Evolutionary conservation across 2,888 invertebrate species (phyloP).

Genomic region (Psylliodes chrysocephalus): DNA sequence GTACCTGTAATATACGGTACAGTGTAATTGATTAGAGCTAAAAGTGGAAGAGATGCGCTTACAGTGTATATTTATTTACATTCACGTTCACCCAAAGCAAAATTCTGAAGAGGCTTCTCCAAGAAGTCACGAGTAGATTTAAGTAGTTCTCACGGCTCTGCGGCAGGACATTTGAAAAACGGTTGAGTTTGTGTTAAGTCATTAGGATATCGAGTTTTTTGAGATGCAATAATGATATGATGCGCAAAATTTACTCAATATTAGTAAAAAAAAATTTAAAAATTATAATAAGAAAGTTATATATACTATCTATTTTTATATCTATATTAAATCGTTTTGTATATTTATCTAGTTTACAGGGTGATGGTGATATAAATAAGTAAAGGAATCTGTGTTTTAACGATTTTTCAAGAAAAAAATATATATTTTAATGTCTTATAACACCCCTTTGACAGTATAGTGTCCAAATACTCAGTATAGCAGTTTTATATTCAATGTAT

Average conservation of each 20-base stretch:
- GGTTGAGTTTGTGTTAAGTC: conserved; percentile 40
- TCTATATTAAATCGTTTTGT: no score
- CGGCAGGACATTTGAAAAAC: conserved; percentile 32
- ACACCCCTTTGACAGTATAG: no score
- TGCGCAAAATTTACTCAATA: conserved; percentile 8
- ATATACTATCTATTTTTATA: no score
- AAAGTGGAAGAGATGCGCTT: conserved; percentile 33
- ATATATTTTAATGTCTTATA: no score
- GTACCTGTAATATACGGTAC: conserved; percentile 10
- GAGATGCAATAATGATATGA: conserved; percentile 9
- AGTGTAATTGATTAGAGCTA: conserved; percentile 35
- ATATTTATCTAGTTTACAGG: no score
- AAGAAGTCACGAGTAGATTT: conserved; percentile 43
- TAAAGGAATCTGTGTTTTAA: no score
- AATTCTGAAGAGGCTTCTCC: conserved; percentile 37
- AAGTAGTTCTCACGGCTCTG: conserved; percentile 45
- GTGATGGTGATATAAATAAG: no score
- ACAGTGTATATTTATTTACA: conserved; percentile 39
- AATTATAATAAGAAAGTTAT: no score
- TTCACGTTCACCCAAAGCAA: conserved; percentile 34
- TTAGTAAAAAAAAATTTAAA: no score
- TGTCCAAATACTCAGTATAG: no score
- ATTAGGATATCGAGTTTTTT: conserved; percentile 26
- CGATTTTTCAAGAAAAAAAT: no score
- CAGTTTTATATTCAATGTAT: no score